Conservation (phyloP, 2,113 vertebrate genomes). For the human region GRCh38 chr1:239685001-239685500, state of each 20-base stretch:
- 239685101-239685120: no score
- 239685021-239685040: no score
- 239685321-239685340: neutral
- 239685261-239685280: neutral
- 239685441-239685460: no score
- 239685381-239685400: neutral
- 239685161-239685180: no score
- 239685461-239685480: neutral
- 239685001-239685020: neutral
- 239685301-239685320: neutral
- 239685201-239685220: neutral
- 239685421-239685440: neutral
- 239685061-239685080: neutral
- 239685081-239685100: neutral
- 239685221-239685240: neutral
- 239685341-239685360: neutral
- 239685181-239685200: no score
- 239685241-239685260: neutral
- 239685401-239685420: neutral
- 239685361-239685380: neutral
- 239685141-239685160: neutral
- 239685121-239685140: accelerated
- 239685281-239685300: neutral
- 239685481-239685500: neutral
- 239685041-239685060: neutral